Base-by-base conservation (phyloP, 37 sponge, comb jelly and placozoan species). In the Hexactinellida sp. region DNA sequence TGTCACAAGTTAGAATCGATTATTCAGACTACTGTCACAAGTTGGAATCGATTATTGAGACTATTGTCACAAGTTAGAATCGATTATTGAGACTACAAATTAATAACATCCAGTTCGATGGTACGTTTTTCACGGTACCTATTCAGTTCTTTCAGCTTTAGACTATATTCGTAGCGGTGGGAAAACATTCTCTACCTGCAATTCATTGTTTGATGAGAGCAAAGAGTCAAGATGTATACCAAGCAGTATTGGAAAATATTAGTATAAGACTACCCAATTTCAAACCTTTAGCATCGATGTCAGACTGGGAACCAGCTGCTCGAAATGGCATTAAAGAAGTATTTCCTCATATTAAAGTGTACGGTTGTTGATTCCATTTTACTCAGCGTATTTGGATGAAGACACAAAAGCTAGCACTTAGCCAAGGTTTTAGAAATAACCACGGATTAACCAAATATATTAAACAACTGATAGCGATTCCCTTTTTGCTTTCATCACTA, bases 171-270 rank as follows among this genome's bases (percentile, higher is more conserved):
- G 13, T 63, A 32, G 76, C 76, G 3, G 76, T 63, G 25, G 76
- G 34, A 23, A 63, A 63, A n/a, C 76, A 63, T 63, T 63, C 76
- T 63, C 76, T 63, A 63, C 25, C 76, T n/a, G 32, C 34, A 63
- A 63, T 63, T 63, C 76, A 63, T 7, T 23, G 76, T 23, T n/a
- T 63, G 34, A 63, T 63, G 76, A 63, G 19, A 5, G 47, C 32
- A 63, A 63, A 63, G 76, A 63, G 76, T 63, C 76, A 63, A 63
- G 3, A 63, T 63, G 3, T 63, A 63, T 63, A 63, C 34, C 76
- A 23, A 63, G 76, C 76, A 63, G 76, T 63, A 63, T 63, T 63
- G 76, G 76, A 63, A 63, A 63, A 23, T 63, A 63, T 63, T 63
- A 63, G 25, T 63, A 63, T 28, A 63, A 63, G 13, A 63, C 76